Base-by-base conservation (phyloP, 2,113 vertebrate species). In the Coregonus clupeaformis region DNA sequence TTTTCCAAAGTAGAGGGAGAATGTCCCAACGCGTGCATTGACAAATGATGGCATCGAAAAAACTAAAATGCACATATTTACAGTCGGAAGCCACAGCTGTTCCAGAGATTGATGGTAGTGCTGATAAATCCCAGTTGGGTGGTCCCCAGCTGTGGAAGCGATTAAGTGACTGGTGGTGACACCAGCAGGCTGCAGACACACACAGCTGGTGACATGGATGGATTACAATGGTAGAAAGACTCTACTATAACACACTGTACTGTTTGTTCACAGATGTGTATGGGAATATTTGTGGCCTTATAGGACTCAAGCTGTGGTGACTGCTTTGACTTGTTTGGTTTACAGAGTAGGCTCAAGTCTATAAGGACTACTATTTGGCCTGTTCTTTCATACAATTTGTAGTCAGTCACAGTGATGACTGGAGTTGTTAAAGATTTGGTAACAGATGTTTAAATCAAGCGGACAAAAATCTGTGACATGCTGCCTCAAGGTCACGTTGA, bases 111-210 rank as follows among this genome's bases (percentile, higher is more conserved):
- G 67, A 57, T 71, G 60, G 29, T 4, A 14, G 13, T 65, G 63
- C 63, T 42, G 30, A 74, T 72, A 69, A 78, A 75, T 73, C 74
- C 68, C 80, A 66, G 42, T 72, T 73, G 66, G 81, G 73, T 36
- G 64, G 64, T 68, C 73, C 49, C 64, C 45, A 59, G 65, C 47
- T 63, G 32, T 13, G n/a, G 32, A 59, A 47, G 59, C 75, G 82
- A 84, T 85, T 75, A 42, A 42, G 82, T 79, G 82, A 84, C 84
- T 83, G 71, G 55, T 69, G 76, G 49, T 68, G 72, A 64, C 77
- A 76, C 71, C 42, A 14, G 29, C 72, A 72, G 74, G 70, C 77
- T 63, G 49, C 67, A 67, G 68, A 42, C 9, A 73, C 42, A 25
- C 77, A 13, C 22, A n/a, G 55, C 27, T 29, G 16, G 22, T 57